Conservation (phyloP, 2,888 invertebrate genomes). For the Eucera pruinosa region DNA sequence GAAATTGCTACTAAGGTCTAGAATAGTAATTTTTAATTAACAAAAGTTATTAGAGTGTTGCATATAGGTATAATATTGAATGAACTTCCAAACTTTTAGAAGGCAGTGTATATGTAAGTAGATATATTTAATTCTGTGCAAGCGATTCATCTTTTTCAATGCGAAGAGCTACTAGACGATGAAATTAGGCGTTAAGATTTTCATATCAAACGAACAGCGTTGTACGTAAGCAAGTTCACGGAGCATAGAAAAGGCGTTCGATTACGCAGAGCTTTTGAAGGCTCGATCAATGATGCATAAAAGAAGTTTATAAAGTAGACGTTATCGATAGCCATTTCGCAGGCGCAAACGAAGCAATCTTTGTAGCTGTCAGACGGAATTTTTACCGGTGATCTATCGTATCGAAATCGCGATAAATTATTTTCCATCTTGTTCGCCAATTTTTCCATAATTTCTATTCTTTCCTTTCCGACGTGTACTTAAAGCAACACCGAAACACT, state of each 20-base stretch:
- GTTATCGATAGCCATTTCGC: conserved; percentile 11
- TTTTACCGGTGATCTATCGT: not conserved
- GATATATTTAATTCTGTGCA: no score
- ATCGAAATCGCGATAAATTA: not conserved
- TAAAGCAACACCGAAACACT: no score
- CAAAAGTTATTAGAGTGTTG: no score
- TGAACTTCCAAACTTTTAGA: no score
- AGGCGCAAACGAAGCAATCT: conserved; percentile 19
- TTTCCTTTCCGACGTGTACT: no score
- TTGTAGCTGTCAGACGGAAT: not conserved
- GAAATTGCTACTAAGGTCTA: no score
- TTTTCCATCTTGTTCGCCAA: not conserved
- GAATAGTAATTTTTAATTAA: no score
- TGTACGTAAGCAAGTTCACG: not conserved
- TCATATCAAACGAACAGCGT: not conserved
- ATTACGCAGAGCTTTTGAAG: conserved; percentile 11
- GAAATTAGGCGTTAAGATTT: conserved; percentile 16
- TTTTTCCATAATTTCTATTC: not conserved
- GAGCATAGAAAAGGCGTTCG: not conserved
- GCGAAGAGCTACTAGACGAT: not conserved
- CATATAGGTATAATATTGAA: no score
- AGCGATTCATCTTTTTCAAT: no score
- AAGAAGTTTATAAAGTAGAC: conserved; percentile 9
- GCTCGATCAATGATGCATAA: conserved; percentile 9
- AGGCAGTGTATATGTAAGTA: no score